phyloP scores from a whole-genome alignment of 92 coral and sea anemone species.

The Bergia puertoricense region DNA sequence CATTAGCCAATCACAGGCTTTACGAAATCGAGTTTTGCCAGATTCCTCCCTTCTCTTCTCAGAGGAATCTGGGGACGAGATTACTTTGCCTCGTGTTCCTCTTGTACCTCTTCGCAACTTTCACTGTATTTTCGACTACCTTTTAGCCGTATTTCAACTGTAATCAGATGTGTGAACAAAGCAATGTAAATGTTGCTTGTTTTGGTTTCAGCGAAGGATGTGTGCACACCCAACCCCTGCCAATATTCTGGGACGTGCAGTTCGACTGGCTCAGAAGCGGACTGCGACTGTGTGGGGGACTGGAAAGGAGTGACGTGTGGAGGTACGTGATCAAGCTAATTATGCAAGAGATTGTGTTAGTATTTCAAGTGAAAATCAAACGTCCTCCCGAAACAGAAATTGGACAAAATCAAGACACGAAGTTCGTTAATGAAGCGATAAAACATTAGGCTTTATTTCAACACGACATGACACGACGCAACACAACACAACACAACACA shows the following conservation, averaged over 20 bases:
- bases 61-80: no score
- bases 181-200: background rate
- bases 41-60: no score
- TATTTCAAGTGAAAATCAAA: no score
- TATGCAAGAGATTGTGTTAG: no score
- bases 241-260: conserved; percentile 1
- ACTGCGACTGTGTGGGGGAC: background rate
- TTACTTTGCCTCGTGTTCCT: no score
- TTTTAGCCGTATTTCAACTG: background rate
- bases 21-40: no score
- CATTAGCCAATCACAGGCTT: no score
- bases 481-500: no score
- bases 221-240: conserved; percentile 13
- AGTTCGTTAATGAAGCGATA: background rate
- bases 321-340: background rate
- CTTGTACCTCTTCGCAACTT: background rate
- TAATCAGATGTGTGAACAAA: no score
- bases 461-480: no score
- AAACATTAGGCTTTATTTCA: no score
- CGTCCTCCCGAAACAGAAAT: background rate
- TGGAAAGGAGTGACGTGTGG: conserved; percentile 25
- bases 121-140: background rate
- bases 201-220: background rate
- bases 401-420: background rate
- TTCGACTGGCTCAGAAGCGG: background rate